Percentiles rank a stretch among this genome's conserved stretches.
Conservation (phyloP, 2,113 vertebrate species). For the Ctenomys sociabilis region DNA sequence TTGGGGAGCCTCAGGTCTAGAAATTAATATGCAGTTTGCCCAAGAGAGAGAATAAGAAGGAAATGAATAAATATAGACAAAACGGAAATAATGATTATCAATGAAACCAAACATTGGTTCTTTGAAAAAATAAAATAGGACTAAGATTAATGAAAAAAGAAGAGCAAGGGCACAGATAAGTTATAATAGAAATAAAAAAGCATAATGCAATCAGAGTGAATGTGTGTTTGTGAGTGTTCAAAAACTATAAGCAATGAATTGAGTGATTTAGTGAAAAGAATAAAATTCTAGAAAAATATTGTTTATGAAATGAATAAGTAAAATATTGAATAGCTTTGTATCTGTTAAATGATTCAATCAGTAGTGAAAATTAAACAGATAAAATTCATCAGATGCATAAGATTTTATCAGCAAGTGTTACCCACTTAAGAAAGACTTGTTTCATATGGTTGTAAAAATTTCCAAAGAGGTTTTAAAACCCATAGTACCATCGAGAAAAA, state of each 20-base stretch:
- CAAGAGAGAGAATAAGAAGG: not conserved
- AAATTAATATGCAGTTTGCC: not conserved
- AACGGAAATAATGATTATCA: not conserved
- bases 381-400: not conserved
- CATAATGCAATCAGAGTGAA: not conserved
- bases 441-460: not conserved
- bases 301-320: not conserved
- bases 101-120: not conserved
- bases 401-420: not conserved
- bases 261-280: constrained; percentile 27
- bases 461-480: constrained; percentile 9
- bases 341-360: not conserved
- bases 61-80: not conserved
- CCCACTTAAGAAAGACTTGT: not conserved
- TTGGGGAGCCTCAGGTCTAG: not conserved
- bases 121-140: constrained; percentile 2
- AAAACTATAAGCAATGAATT: not conserved
- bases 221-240: not conserved
- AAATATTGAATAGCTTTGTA: not conserved
- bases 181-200: not conserved
- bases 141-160: not conserved
- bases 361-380: not conserved
- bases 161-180: not conserved
- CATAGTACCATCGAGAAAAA: not conserved
- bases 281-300: not conserved